phyloP scores from a whole-genome alignment of 1,140 invertebrate genomes.

The Trichogramma pretiosum region DNA sequence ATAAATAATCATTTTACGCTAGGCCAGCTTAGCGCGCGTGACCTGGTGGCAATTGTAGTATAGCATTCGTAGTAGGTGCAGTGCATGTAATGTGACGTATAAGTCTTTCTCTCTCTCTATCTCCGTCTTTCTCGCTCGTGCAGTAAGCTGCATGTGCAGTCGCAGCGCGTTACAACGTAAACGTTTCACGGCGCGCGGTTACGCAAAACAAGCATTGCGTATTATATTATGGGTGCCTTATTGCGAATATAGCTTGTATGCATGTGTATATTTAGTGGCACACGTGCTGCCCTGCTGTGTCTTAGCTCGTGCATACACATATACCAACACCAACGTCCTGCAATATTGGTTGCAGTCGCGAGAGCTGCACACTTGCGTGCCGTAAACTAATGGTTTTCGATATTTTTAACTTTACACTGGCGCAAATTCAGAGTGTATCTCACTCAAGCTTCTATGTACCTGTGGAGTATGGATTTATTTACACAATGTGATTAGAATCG shows the following conservation, averaged over 20 bases:
- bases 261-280: constrained; percentile 1
- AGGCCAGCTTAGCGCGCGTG: too few species aligned
- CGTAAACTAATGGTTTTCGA: background rate
- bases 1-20: too few species aligned
- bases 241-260: too few species aligned
- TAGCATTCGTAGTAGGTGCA: background rate
- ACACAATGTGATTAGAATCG: background rate
- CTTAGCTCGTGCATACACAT: background rate
- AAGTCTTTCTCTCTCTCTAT: background rate
- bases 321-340: background rate
- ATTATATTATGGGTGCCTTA: too few species aligned
- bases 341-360: background rate
- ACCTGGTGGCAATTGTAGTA: background rate
- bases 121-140: too few species aligned
- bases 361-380: background rate
- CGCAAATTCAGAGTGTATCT: too few species aligned
- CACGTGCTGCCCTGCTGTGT: constrained; percentile 1
- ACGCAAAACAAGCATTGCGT: constrained; percentile 15
- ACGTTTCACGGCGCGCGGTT: constrained; percentile 3
- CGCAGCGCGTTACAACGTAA: background rate
- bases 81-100: too few species aligned
- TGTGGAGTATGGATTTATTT: background rate
- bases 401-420: too few species aligned
- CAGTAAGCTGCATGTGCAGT: background rate
- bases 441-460: background rate